Percentiles rank a stretch among this genome's conserved stretches.
Evolutionary conservation across 2,888 invertebrate genomes (phyloP).

Genomic region (Coelinius sp.): DNA sequence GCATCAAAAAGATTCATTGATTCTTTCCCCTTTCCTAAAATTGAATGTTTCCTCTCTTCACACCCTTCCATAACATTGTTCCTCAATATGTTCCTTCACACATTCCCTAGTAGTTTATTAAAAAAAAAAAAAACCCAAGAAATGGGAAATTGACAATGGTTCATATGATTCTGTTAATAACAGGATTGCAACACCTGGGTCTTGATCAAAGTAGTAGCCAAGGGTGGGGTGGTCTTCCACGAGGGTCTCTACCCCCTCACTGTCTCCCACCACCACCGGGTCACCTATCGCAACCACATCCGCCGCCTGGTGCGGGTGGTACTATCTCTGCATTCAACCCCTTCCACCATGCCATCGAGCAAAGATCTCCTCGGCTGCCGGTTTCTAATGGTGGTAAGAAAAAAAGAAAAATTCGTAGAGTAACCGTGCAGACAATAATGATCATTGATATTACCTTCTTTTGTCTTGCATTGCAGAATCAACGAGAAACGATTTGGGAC

Average conservation of each 20-base stretch:
- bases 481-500: slow-evolving; percentile 63
- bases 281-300: slow-evolving; percentile 64
- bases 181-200: slow-evolving; percentile 67
- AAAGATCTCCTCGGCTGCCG: slow-evolving; percentile 66
- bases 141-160: neutral
- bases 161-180: slow-evolving; percentile 10
- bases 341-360: slow-evolving; percentile 67
- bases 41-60: neutral
- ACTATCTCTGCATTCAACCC: slow-evolving; percentile 67
- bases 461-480: slow-evolving; percentile 53
- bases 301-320: slow-evolving; percentile 51
- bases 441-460: neutral
- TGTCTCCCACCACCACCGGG: slow-evolving; percentile 69
- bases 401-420: neutral
- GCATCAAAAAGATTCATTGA: neutral
- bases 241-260: slow-evolving; percentile 66
- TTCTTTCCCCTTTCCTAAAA: neutral
- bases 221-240: slow-evolving; percentile 66
- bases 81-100: too few species aligned
- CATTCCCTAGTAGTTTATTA: neutral
- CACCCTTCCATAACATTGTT: too few species aligned
- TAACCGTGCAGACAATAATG: neutral
- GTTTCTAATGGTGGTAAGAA: slow-evolving; percentile 57
- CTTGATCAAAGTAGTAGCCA: slow-evolving; percentile 66
- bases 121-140: too few species aligned